Percentiles rank a stretch among this genome's conserved stretches.
Evolutionary conservation across 2,797 vertebrate species (phyloP).

Genomic region (Leptatherina wallacei): DNA sequence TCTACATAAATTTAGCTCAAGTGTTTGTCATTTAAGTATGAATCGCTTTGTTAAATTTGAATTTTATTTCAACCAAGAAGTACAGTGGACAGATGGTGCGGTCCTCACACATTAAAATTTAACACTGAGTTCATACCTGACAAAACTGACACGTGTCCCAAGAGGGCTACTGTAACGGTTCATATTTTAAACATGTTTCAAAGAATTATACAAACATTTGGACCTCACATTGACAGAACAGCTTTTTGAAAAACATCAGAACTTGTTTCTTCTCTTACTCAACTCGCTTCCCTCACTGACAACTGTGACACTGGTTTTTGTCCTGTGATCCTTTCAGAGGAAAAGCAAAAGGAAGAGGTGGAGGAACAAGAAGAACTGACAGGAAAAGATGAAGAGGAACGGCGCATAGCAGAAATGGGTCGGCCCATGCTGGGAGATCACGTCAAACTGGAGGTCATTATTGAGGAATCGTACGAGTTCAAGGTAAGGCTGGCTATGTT

Average conservation of each 20-base stretch:
- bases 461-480: conserved; percentile 98
- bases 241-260: neutral
- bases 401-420: conserved; percentile 95
- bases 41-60: neutral
- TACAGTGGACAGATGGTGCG: neutral
- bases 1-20: conserved; percentile 2
- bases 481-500: conserved; percentile 83
- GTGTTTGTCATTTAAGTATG: neutral
- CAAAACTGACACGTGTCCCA: neutral
- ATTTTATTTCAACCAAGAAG: neutral
- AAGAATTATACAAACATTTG: neutral
- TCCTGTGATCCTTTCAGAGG: conserved; percentile 83
- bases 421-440: conserved; percentile 95
- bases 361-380: conserved; percentile 89
- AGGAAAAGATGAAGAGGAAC: conserved; percentile 92
- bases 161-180: neutral
- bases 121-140: neutral
- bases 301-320: neutral
- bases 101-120: neutral
- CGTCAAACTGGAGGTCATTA: conserved; percentile 94
- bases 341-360: conserved; percentile 67
- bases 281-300: neutral
- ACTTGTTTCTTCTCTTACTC: neutral
- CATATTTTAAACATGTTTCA: neutral
- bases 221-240: neutral